phyloP scores from a whole-genome alignment of 1,140 invertebrate species.

The Goniozus legneri region DNA sequence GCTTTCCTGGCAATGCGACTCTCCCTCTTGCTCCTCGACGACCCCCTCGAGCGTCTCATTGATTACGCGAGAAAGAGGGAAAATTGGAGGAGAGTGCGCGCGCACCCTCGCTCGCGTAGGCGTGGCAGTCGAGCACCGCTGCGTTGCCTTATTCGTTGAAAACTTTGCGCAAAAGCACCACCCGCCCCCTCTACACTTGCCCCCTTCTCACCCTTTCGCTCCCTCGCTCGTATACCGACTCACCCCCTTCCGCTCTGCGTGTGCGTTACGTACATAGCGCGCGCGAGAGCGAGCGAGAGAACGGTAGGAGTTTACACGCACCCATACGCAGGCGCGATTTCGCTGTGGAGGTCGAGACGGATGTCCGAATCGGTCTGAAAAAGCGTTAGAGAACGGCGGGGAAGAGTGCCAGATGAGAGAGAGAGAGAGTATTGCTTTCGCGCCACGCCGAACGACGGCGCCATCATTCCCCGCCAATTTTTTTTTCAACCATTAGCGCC shows the following conservation, averaged over 20 bases:
- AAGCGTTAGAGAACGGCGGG: no score
- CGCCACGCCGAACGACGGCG: constrained; percentile 28
- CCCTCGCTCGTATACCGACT: no score
- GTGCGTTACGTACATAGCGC: background rate
- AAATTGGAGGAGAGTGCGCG: constrained; percentile 43
- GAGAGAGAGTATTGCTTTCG: background rate
- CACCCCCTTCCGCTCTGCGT: constrained; percentile 6
- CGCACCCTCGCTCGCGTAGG: constrained; percentile 52
- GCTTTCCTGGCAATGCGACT: constrained; percentile 35
- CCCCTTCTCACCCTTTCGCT: constrained; percentile 7
- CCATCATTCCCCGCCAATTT: constrained; percentile 36
- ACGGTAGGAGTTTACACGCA: constrained; percentile 6
- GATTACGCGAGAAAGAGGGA: constrained; percentile 55
- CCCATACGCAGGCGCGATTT: constrained; percentile 1
- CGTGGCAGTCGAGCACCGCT: constrained; percentile 49
- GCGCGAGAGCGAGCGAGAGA: background rate
- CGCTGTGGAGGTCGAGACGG: constrained; percentile 27
- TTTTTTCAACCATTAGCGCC: constrained; percentile 25
- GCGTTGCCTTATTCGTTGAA: constrained; percentile 55
- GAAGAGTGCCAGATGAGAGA: constrained; percentile 26
- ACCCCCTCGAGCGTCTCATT: no score
- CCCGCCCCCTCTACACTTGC: constrained; percentile 29
- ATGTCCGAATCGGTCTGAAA: no score
- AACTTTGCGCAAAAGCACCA: constrained; percentile 55
- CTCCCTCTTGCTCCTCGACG: no score